Conservation (phyloP, 2,888 invertebrate genomes). For the Cordilura impudica region DNA sequence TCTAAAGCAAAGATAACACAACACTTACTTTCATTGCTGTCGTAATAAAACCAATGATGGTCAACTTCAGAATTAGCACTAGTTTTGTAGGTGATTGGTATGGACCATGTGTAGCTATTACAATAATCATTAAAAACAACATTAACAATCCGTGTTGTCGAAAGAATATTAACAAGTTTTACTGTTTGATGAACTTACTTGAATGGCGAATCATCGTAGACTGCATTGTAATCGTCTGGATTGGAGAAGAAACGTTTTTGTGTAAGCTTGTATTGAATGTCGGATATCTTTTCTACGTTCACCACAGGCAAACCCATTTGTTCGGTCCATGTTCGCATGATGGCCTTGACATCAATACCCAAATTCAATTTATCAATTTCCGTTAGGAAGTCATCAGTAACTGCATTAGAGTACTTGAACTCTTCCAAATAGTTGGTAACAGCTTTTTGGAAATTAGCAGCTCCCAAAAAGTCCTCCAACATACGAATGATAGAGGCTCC, state of each 20-base stretch:
- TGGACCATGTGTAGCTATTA: slow-evolving; percentile 88
- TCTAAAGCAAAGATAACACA: neutral
- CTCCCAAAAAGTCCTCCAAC: slow-evolving; percentile 87
- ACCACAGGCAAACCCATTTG: slow-evolving; percentile 94
- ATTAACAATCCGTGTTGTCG: neutral
- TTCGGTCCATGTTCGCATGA: slow-evolving; percentile 93
- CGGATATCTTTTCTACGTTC: slow-evolving; percentile 79
- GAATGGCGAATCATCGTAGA: slow-evolving; percentile 79
- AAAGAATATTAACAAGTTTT: slow-evolving; percentile 59
- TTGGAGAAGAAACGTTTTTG: slow-evolving; percentile 89
- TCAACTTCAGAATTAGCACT: slow-evolving; percentile 76
- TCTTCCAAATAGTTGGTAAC: slow-evolving; percentile 87
- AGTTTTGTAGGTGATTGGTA: slow-evolving; percentile 89
- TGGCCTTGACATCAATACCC: slow-evolving; percentile 79
- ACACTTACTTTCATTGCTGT: slow-evolving; percentile 72
- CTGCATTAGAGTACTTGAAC: slow-evolving; percentile 86
- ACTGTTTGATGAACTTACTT: slow-evolving; percentile 76
- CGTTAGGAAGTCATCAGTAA: slow-evolving; percentile 86
- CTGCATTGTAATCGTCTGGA: slow-evolving; percentile 79
- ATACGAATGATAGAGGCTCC: slow-evolving; percentile 92
- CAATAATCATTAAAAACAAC: slow-evolving; percentile 8
- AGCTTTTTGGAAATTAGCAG: slow-evolving; percentile 85
- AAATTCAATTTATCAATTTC: slow-evolving; percentile 80
- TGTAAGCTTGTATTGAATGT: slow-evolving; percentile 82
- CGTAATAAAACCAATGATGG: slow-evolving; percentile 75